Conservation (phyloP, 2,888 invertebrate genomes). For the Scaptomyza flava region DNA sequence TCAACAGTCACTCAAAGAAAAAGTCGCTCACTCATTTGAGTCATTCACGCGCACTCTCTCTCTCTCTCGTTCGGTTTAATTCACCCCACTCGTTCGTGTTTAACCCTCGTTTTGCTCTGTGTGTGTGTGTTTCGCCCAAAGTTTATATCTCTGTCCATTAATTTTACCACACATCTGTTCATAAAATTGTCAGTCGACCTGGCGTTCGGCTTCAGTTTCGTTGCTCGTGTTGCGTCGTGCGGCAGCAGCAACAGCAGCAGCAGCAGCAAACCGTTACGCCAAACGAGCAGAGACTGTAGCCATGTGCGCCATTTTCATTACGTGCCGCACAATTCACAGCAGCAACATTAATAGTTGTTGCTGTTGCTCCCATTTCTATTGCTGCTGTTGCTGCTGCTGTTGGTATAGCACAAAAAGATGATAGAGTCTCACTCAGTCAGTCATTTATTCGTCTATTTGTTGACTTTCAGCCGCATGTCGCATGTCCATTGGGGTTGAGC, state of each 20-base stretch:
- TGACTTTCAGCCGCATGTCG: conserved; percentile 15
- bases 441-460: conserved; percentile 36
- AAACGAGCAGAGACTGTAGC: conserved; percentile 3
- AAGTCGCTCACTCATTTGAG: conserved; percentile 3
- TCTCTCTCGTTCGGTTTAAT: neutral
- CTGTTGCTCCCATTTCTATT: conserved; percentile 41
- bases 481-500: neutral
- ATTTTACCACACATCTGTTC: conserved; percentile 80
- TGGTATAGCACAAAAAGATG: conserved; percentile 33
- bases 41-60: too few species aligned
- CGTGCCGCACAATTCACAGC: conserved; percentile 52
- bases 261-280: neutral
- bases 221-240: conserved; percentile 56
- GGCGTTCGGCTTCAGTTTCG: conserved; percentile 70
- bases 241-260: conserved; percentile 36
- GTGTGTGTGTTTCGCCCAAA: conserved; percentile 36
- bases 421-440: conserved; percentile 33
- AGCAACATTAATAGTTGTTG: conserved; percentile 58
- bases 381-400: conserved; percentile 18
- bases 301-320: conserved; percentile 80
- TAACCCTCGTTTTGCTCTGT: conserved; percentile 57
- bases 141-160: conserved; percentile 80
- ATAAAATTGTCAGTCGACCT: conserved; percentile 78
- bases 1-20: conserved; percentile 9
- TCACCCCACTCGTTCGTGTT: conserved; percentile 27